phyloP scores from a whole-genome alignment of 2,113 vertebrate genomes.

The Bujurquina vittata region DNA sequence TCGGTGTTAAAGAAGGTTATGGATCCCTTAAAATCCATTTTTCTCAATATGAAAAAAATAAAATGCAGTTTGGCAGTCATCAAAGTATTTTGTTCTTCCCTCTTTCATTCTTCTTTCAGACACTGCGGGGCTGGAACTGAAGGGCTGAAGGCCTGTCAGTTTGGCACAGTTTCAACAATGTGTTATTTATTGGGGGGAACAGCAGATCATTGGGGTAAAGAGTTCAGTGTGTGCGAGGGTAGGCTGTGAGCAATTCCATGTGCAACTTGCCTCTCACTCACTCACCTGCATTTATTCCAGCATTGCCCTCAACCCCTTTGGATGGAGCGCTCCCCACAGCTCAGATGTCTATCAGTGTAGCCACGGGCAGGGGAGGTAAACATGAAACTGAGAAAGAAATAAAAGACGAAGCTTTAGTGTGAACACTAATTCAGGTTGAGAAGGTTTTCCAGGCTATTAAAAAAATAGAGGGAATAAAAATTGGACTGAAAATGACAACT shows the following conservation, averaged over 20 bases:
- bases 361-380: neutral
- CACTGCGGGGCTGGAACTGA: constrained; percentile 14
- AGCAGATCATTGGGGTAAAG: constrained; percentile 34
- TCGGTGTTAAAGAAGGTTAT: constrained; percentile 70
- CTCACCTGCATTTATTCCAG: constrained; percentile 40
- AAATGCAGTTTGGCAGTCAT: constrained; percentile 68
- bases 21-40: constrained; percentile 71
- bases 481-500: neutral
- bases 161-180: constrained; percentile 64
- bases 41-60: constrained; percentile 58
- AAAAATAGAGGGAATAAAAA: neutral
- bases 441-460: neutral
- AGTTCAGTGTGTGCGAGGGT: constrained; percentile 27
- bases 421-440: neutral
- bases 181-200: constrained; percentile 62
- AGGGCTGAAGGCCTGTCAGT: constrained; percentile 51
- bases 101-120: constrained; percentile 20
- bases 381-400: neutral
- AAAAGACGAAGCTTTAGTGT: neutral
- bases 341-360: neutral
- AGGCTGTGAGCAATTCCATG: constrained; percentile 33
- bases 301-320: neutral
- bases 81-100: constrained; percentile 57
- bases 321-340: constrained; percentile 1
- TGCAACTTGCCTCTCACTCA: constrained; percentile 23